These are phyloP conservation scores for Coturnix japonica DNA, from an alignment of 2,113 vertebrate genomes.

Conservation along the genomic window DNA sequence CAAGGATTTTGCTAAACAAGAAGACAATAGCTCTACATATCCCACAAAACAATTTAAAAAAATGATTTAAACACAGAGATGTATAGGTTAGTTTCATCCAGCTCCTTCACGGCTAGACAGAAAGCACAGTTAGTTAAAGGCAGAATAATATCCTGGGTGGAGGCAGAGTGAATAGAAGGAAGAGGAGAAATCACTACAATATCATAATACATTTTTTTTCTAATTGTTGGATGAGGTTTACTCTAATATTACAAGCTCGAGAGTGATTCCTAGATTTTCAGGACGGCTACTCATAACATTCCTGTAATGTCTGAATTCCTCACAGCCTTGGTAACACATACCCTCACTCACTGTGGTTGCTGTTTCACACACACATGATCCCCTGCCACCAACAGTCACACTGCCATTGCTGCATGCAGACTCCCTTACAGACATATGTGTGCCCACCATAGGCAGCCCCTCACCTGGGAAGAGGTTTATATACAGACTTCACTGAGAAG, in stretches of 20 bases:
- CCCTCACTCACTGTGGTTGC: neutral
- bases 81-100: neutral
- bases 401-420: neutral
- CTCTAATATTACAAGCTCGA: neutral
- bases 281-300: neutral
- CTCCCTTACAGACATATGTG: neutral
- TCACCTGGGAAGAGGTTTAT: neutral
- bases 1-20: neutral
- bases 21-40: neutral
- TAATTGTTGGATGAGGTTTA: neutral
- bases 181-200: neutral
- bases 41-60: neutral
- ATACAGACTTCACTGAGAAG: neutral
- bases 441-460: rapidly evolving
- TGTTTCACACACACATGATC: neutral
- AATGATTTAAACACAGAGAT: neutral
- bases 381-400: rapidly evolving
- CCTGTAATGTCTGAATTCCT: neutral
- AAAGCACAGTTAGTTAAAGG: neutral
- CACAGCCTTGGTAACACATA: rapidly evolving
- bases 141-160: neutral
- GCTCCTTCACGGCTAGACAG: neutral
- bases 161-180: neutral
- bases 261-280: neutral
- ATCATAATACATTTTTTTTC: neutral